Evolutionary conservation across 2,797 vertebrate genomes (phyloP).

Genomic region (Sebastes diaconus): DNA sequence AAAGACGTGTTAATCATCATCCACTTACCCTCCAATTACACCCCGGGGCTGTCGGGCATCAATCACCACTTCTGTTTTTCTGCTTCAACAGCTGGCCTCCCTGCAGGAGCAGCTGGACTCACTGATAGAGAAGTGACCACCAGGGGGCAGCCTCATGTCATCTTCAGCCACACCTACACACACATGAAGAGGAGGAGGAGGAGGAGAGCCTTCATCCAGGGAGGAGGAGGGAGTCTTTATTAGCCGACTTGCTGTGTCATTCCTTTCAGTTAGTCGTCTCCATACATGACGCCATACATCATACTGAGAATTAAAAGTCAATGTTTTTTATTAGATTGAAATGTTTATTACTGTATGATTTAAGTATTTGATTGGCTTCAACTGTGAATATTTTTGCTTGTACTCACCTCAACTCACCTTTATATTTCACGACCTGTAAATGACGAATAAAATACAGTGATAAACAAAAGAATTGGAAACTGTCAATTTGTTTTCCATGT

Average conservation of each 20-base stretch:
- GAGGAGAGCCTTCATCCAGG: slow-evolving; percentile 21
- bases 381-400: background rate
- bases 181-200: background rate
- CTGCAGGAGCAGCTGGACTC: slow-evolving; percentile 88
- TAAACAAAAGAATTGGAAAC: background rate
- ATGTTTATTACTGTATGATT: slow-evolving; percentile 12
- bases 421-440: background rate
- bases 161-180: slow-evolving; percentile 4
- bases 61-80: slow-evolving; percentile 71
- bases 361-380: slow-evolving; percentile 8
- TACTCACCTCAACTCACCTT: background rate
- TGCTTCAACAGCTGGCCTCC: slow-evolving; percentile 84
- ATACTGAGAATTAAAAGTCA: background rate
- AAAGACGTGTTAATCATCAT: slow-evolving; percentile 75
- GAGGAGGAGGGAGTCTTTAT: slow-evolving; percentile 31
- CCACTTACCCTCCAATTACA: slow-evolving; percentile 76
- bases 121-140: slow-evolving; percentile 85
- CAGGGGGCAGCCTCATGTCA: slow-evolving; percentile 74
- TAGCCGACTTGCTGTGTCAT: slow-evolving; percentile 55
- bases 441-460: slow-evolving; percentile 16
- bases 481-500: background rate
- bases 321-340: slow-evolving; percentile 5
- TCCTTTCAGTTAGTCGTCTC: slow-evolving; percentile 29
- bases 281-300: background rate
- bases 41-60: slow-evolving; percentile 60